Evolutionary conservation across 2,797 vertebrate species (phyloP), one percentile per base, ranked within the genome.

Genomic region (Netta rufina): DNA sequence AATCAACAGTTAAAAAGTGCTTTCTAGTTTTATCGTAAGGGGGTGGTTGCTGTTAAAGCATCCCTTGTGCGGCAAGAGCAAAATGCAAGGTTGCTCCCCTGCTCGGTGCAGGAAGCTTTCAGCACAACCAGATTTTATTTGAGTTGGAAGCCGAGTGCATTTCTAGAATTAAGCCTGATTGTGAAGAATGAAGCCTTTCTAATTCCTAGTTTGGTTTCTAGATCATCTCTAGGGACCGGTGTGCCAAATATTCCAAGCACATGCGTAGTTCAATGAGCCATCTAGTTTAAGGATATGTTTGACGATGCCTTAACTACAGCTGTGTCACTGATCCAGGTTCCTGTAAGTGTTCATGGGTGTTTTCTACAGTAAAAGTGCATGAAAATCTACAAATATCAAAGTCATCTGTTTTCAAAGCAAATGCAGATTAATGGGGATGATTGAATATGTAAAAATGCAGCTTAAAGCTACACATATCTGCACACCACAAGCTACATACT

Each of bases 11-110:
- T 53, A 39, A 90, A 67, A 78, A 45, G 18, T 19, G 20, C 54
- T 90, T 79, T 87, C 64, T 70, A 54, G 39, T 87, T 96, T 84
- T 91, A 33, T 78, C 32, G 94, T 80, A n/a, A 78, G 2, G 88
- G 39, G 19, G 62, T 76, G 45, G 49, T 49, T 89, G 84, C 32
- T 32, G 49, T 79, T 90, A 66, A 83, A 87, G 61, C 27, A 87
- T 72, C 82, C 69, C 81, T 85, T 60, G 56, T 51, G 72, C 53
- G 15, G 27, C 16, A 19, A 64, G 51, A 70, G 39, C 28, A 71
- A 81, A 92, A 25, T 6, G 5, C 45, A 73, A 56, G 8, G 24
- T 38, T 87, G 64, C 12, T 62, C 72, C 82, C 54, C 28, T 49
- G 24, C 38, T 90, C 54, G 33, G 15, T 72, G 33, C 4, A 10